Base-by-base conservation (phyloP, 2,888 invertebrate species). In the Lepidocyrtoides sp. region DNA sequence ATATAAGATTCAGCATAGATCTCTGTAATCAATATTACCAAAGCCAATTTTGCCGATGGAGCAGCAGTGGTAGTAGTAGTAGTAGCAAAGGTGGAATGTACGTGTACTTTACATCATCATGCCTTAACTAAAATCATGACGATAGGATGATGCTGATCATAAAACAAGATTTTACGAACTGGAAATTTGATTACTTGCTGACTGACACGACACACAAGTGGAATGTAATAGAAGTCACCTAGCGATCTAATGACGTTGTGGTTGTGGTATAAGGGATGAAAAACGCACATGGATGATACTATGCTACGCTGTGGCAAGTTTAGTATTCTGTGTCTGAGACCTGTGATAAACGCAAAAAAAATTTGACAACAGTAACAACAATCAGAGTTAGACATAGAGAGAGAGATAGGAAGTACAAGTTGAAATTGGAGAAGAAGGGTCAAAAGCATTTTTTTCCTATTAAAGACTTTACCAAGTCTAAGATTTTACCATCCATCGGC, bases 121-220 rank as follows among this genome's bases (percentile, higher is more conserved):
- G 51, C 2, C 17, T 77, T 77, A 17, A 44, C 26, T 26, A 79
- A 17, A 29, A 54, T 51, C 26, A 48, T 29, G 77, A 77, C 12
- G 79, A 57, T 77, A 36, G 44, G 14, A 26, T 85, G 57, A 41
- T 57, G 41, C 17, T 83, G 83, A 72, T 89, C 89, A 83, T 89
- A 89, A 89, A 89, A 89, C 89, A 83, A 72, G 83, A 69, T 89
- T 89, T 89, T 89, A 89, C 83, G 83, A 83, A 89, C 89, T 89
- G 89, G 89, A 89, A 89, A 89, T 89, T 89, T 89, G 83, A 89
- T 89, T 89, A 89, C 83, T 89, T 89, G 69, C 83, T 83, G 89
- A 89, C 89, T 89, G 89, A 89, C 89, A 83, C 75, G 83, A 89
- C 89, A 89, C 89, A 89, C 89, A 89, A 89, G 89, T 89, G 89